Conservation (phyloP, 2,888 invertebrate genomes). For the Gymnocheta viridis region DNA sequence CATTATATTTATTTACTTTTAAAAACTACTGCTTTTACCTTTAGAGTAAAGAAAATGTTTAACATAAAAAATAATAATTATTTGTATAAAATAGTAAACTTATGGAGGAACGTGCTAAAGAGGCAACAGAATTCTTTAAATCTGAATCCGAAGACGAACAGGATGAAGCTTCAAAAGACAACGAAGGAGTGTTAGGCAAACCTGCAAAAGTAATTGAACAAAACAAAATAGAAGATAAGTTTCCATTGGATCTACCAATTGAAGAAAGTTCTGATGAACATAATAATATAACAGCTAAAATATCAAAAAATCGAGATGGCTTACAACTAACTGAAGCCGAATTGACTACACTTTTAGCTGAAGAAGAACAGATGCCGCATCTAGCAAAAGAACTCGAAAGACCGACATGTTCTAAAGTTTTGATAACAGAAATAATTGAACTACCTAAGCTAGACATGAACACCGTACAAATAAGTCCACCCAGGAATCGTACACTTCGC, state of each 20-base stretch:
- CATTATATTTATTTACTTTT: no score
- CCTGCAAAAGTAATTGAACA: neutral
- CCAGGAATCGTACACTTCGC: slow-evolving; percentile 50
- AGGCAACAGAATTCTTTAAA: slow-evolving; percentile 89
- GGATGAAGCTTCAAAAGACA: slow-evolving; percentile 60
- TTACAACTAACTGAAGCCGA: slow-evolving; percentile 57
- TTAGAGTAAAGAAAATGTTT: no score
- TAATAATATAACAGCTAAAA: neutral
- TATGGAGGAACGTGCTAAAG: slow-evolving; percentile 88
- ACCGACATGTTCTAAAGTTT: slow-evolving; percentile 46
- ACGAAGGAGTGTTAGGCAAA: slow-evolving; percentile 47
- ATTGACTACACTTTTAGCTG: slow-evolving; percentile 35
- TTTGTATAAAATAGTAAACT: slow-evolving; percentile 83
- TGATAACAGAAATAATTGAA: slow-evolving; percentile 73
- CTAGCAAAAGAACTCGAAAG: slow-evolving; percentile 8
- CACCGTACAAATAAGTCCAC: slow-evolving; percentile 72
- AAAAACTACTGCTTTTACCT: no score
- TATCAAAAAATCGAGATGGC: slow-evolving; percentile 28
- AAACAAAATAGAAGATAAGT: neutral
- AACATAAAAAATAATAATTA: neutral
- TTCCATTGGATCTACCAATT: slow-evolving; percentile 31
- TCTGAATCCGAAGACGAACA: slow-evolving; percentile 83
- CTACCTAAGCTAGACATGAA: slow-evolving; percentile 76
- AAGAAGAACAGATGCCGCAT: neutral
- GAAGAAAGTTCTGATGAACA: neutral